Evolutionary conservation across 2,888 invertebrate genomes (phyloP), one percentile per base, ranked within the genome.

Genomic region (Diploptera punctata): DNA sequence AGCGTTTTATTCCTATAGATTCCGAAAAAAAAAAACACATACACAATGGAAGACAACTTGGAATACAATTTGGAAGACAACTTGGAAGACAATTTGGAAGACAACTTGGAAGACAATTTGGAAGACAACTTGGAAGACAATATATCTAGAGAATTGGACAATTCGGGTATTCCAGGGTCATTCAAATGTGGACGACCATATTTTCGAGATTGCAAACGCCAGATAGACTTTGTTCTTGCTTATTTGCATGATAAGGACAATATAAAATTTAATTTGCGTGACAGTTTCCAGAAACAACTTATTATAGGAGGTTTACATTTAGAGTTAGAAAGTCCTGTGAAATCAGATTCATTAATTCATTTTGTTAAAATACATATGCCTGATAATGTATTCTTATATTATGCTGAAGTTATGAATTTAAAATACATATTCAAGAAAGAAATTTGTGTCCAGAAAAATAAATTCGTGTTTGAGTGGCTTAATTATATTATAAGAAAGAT

Each of bases 361-460:
- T 47, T 47, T 47, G n/a, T 47, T 13, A 47, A 47, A n/a, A 3
- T 47, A 7, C 47, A 47, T n/a, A 10, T 47, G 4, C 47, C 47
- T 7, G 18, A 47, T n/a, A n/a, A 47, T n/a, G n/a, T 47, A 13
- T n/a, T 47, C n/a, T n/a, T 47, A 47, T n/a, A 10, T 4, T 13
- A 47, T 47, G 47, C 47, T n/a, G 9, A 47, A n/a, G n/a, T 47
- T 47, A 4, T 47, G 10, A n/a, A n/a, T n/a, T 4, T 47, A n/a
- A 47, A 47, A 47, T n/a, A n/a, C n/a, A n/a, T 47, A 4, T 47
- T n/a, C 47, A 47, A 47, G n/a, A n/a, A 47, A 47, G n/a, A 47
- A 10, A n/a, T n/a, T 47, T 4, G 3, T 10, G 47, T n/a, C 4
- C 3, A 47, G n/a, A n/a, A 47, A 10, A n/a, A 47, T 13, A 47